Base-by-base conservation (phyloP, 2,113 vertebrate species). In the Boleophthalmus pectinirostris region DNA sequence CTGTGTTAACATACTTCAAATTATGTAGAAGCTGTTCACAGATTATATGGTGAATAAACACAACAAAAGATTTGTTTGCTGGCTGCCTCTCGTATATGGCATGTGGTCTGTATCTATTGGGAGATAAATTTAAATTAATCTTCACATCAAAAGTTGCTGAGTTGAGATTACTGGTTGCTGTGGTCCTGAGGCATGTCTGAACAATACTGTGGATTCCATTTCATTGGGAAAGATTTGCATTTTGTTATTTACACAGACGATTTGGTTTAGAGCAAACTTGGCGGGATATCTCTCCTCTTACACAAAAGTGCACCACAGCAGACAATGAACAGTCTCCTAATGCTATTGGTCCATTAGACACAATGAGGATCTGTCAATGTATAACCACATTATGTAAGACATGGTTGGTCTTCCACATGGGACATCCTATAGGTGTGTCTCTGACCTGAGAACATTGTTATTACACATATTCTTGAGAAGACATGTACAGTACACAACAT, bases 141-240 rank as follows among this genome's bases (percentile, higher is more conserved):
- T 60, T 71, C n/a, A 75, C 13, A 49, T 64, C 64, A 68, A 65
- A 43, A 68, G 60, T 54, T 0, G 23, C 0, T 66, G 38, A 38
- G 33, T 45, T 47, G 6, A 73, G 68, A 77, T 69, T 56, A 65
- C 70, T 66, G 57, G 79, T 69, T 74, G 73, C 67, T 60, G 13
- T 66, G 60, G 64, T 77, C 51, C 24, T 38, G 58, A 67, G 71
- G 69, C 68, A 15, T 71, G 82, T 29, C 68, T 2, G 25, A 68
- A 86, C 80, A 75, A 24, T 45, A 15, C 77, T 64, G 73, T 60
- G 53, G 21, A 72, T 18, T 25, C 47, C n/a, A 0, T 82, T 51
- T 57, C 63, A 80, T 74, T 81, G 75, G 76, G 78, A 81, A 85
- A 84, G 60, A 75, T 16, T 66, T 79, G 74, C 69, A 70, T 82